Base-by-base conservation (phyloP, 2,888 invertebrate genomes). In the Tetramorium bicarinatum region DNA sequence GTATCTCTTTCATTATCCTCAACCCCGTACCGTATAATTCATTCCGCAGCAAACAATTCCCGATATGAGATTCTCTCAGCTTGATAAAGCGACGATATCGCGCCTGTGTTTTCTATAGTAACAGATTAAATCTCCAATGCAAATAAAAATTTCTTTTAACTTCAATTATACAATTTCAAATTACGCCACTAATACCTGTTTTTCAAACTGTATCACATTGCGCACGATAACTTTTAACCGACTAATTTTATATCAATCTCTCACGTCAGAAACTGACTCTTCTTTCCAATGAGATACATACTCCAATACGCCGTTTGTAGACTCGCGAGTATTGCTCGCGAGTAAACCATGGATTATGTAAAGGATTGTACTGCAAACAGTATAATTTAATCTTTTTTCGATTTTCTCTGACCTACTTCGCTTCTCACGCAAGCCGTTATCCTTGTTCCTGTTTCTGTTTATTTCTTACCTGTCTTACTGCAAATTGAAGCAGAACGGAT, bases 21-120 rank as follows among this genome's bases (percentile, higher is more conserved):
- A 86, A 79, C 74, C 69, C 69, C 59, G 54, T 64, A 25, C 49
- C 74, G 71, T 61, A 75, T 88, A 87, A 88, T 87, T 87, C 86
- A 88, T 88, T 82, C 79, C 44, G 29, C 71, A 47, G 71, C 38
- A 29, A 56, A 82, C 76, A 67, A 29, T 52, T 56, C 29, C 18
- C 13, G 38, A 29, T 41, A 74, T 62, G 52, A 72, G 79, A 82
- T 71, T 54, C 72, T 66, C 47, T 64, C 56, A 18, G 44, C n/a
- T 72, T 61, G 72, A 80, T 80, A 80, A 80, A 72, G 38, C 72
- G 59, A 72, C 72, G 72, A 80, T 80, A 80, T 80, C 79, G 38
- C 72, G 72, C 47, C 41, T 38, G 79, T 80, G 79, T 80, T 80
- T 80, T 80, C 79, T 80, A 72, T 61, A 61, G 59, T 61, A 80